A percentile compares a stretch with the other conserved stretches of the same genome.
Conservation (phyloP, 2,888 invertebrate species). For the Cheilosia vernalis region DNA sequence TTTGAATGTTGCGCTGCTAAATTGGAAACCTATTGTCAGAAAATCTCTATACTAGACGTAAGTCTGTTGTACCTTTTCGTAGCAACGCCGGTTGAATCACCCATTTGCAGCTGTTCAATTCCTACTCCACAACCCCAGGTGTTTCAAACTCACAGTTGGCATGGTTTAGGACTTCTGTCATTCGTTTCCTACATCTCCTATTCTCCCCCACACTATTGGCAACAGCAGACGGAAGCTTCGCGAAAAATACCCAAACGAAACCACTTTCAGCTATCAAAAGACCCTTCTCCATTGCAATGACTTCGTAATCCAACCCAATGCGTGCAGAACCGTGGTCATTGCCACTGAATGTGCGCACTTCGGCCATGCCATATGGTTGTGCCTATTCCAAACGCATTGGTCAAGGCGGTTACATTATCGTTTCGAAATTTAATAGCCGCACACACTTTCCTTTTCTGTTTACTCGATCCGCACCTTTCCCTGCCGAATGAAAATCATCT, state of each 20-base stretch:
- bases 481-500: conserved; percentile 1
- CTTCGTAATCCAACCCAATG: conserved; percentile 5
- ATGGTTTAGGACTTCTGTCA: too few species aligned
- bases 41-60: too few species aligned
- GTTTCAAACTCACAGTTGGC: too few species aligned
- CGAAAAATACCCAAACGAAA: neutral
- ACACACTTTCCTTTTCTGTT: conserved; percentile 57
- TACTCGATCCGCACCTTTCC: neutral
- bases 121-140: too few species aligned
- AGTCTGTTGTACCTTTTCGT: too few species aligned
- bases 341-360: conserved; percentile 8
- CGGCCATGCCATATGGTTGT: conserved; percentile 4
- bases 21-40: too few species aligned
- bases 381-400: conserved; percentile 20
- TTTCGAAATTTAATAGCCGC: conserved; percentile 61
- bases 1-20: too few species aligned
- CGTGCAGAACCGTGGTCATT: conserved; percentile 23
- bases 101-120: too few species aligned
- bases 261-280: neutral
- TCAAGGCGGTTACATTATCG: conserved; percentile 30
- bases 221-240: neutral
- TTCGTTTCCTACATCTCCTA: neutral
- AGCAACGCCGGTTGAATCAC: too few species aligned
- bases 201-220: neutral
- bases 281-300: neutral